Evolutionary conservation across 2,888 invertebrate genomes (phyloP).

Genomic region (Nemoura dubitans): DNA sequence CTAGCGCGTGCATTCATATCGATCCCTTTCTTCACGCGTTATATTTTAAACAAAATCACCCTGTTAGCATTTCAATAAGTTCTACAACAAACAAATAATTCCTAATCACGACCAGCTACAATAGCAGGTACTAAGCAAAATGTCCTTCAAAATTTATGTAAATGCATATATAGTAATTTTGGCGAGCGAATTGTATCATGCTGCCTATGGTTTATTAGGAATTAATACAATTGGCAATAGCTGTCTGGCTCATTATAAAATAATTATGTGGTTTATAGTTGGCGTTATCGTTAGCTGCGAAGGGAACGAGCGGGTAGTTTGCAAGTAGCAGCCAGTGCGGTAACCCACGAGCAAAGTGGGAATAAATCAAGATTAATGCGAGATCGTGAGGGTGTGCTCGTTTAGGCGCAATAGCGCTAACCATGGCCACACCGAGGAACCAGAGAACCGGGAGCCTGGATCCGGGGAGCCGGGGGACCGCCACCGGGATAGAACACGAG

Average conservation of each 20-base stretch:
- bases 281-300: neutral
- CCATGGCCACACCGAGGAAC: too few species aligned
- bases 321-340: neutral
- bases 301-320: neutral
- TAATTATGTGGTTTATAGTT: constrained; percentile 2
- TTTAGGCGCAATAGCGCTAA: neutral
- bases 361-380: neutral
- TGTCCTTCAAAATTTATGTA: neutral
- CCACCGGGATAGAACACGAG: neutral
- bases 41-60: neutral
- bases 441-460: too few species aligned
- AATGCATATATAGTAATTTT: neutral
- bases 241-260: neutral
- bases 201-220: neutral
- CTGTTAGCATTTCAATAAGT: neutral
- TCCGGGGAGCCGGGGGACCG: neutral
- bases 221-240: constrained; percentile 12
- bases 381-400: neutral
- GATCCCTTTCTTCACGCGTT: neutral
- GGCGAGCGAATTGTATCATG: neutral
- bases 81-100: neutral
- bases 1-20: neutral
- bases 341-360: neutral
- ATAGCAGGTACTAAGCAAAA: too few species aligned
- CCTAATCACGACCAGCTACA: too few species aligned